Percentiles rank a stretch among this genome's conserved stretches.
phyloP scores from a whole-genome alignment of 2,113 vertebrate species.

The Caranx ignobilis region DNA sequence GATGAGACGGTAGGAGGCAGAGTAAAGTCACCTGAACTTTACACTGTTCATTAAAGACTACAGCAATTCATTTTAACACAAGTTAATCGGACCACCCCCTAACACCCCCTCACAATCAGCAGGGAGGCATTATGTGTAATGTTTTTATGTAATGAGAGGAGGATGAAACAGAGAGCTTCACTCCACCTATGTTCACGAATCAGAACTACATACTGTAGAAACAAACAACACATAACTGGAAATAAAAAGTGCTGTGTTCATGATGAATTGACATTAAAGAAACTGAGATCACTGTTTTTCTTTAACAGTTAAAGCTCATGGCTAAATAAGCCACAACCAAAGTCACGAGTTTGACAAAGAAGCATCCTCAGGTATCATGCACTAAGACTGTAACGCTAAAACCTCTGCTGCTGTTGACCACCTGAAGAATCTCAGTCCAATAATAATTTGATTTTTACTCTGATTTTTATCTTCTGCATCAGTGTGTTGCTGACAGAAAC shows the following conservation, averaged over 20 bases:
- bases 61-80: not conserved
- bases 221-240: conserved; percentile 2
- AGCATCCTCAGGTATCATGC: not conserved
- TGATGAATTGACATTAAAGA: conserved; percentile 7
- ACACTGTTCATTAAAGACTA: not conserved
- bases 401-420: too few species aligned
- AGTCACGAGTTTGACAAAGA: not conserved
- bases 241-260: conserved; percentile 9
- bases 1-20: conserved; percentile 7
- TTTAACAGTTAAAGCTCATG: not conserved
- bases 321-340: not conserved
- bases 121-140: conserved; percentile 29
- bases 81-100: conserved; percentile 5
- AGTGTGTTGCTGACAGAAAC: too few species aligned
- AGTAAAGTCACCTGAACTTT: conserved; percentile 31
- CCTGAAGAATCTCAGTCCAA: not conserved
- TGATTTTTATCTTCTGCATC: too few species aligned
- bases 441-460: not conserved
- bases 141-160: conserved; percentile 43
- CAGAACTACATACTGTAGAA: not conserved
- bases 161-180: conserved; percentile 22
- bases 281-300: not conserved
- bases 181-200: conserved; percentile 18
- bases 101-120: conserved; percentile 36
- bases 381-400: not conserved